Evolutionary conservation across 2,888 invertebrate species (phyloP).

Genomic region (Cheiracanthium punctorium): DNA sequence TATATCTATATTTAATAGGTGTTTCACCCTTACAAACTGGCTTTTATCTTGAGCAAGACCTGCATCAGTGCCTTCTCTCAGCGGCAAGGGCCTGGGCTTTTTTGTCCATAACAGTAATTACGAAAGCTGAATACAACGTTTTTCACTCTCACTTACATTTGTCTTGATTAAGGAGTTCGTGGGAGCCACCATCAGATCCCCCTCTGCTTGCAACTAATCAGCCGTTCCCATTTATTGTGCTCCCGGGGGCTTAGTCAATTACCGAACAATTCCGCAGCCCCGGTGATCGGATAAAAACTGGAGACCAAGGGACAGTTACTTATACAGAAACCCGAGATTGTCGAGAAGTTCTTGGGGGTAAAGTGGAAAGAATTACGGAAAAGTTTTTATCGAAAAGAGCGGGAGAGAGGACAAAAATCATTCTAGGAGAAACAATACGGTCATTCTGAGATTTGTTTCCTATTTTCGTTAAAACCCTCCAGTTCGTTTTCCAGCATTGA

Average conservation of each 20-base stretch:
- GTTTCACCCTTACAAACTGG: neutral
- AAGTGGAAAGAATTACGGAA: neutral
- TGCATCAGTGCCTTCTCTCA: neutral
- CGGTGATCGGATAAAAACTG: conserved; percentile 11
- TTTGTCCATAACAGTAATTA: conserved; percentile 32
- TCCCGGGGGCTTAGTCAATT: conserved; percentile 4
- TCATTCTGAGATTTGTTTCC: neutral
- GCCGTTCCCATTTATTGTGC: conserved; percentile 16
- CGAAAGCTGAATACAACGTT: conserved; percentile 34
- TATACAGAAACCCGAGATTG: neutral
- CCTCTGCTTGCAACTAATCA: neutral
- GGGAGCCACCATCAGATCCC: conserved; percentile 3
- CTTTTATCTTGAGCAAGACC: neutral
- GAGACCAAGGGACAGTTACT: neutral
- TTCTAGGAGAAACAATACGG: neutral
- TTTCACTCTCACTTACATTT: conserved; percentile 49
- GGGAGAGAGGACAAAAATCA: neutral
- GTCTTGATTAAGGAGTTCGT: conserved; percentile 38
- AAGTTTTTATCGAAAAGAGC: neutral
- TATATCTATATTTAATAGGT: neutral
- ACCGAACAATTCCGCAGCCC: conserved; percentile 8
- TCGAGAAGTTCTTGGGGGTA: neutral
- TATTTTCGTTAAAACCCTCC: neutral
- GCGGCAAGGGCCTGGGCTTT: neutral
- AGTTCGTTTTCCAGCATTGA: too few relatives aligned